Evolutionary conservation across 2,113 vertebrate species (phyloP), one percentile per base, ranked within the genome.

Genomic region (Calonectris borealis): DNA sequence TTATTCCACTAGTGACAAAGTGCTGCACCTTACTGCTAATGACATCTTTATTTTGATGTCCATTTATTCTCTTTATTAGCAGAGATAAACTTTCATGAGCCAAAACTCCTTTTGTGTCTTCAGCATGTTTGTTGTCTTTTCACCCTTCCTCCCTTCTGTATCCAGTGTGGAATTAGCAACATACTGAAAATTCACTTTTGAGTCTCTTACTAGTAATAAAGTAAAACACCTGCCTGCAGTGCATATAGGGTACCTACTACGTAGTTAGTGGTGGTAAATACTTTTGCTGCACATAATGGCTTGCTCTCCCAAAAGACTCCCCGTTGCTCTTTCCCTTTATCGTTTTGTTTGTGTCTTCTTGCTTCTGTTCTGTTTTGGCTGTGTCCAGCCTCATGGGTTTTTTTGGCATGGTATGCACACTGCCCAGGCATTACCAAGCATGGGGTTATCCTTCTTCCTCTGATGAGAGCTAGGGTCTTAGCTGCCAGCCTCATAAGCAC

Each of bases 1-100:
- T 93, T 83, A 64, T 89, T 95, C 58, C 34, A 19, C 49, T 54
- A 82, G 60, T 88, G 88, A 86, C 69, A 87, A 90, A 93, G 40
- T 52, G 75, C 85, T 81, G 40, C 55, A 55, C 34, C 93, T 92
- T 89, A 31, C 55, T 93, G 51, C 73, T 92, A 58, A 82, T 66
- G 93, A 58, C 83, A 91, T 77, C 79, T 94, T 90, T 92, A 81
- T 42, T 80, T 96, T 72, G 60, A 84, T 89, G 73, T 71, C 79
- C 36, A 54, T 91, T 96, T 89, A 93, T 89, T 91, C 68, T 81
- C 62, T 96, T 93, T 91, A 97, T 93, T 91, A 94, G 64, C 77
- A 72, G 84, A 94, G 75, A 96, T 91, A 94, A 96, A 89, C 87
- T 72, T 96, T 93, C 83, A 94, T 77, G 86, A 94, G 58, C 61